Conservation (phyloP, 2,888 invertebrate genomes). For the Heliothis peltigera region DNA sequence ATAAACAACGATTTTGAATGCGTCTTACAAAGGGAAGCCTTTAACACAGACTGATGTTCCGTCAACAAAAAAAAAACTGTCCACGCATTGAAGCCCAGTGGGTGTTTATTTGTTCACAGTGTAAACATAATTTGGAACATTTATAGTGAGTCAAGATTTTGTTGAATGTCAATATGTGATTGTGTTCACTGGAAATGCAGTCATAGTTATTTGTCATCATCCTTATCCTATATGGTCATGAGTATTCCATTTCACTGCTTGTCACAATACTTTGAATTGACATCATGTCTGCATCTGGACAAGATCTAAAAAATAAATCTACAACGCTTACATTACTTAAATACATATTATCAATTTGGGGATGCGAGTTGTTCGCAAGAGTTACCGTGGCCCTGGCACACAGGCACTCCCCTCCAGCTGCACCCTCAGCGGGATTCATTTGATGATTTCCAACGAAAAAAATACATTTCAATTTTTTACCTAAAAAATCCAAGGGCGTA, state of each 20-base stretch:
- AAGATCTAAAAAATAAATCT: neutral
- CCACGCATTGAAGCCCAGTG: conserved; percentile 20
- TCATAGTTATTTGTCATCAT: conserved; percentile 11
- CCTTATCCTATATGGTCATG: too few species aligned
- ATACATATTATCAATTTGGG: too few species aligned
- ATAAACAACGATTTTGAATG: conserved; percentile 52
- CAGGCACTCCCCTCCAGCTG: too few species aligned
- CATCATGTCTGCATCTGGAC: neutral
- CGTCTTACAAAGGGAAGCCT: conserved; percentile 25
- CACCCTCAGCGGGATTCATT: too few species aligned
- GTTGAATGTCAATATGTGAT: conserved; percentile 14
- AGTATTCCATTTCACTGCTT: neutral
- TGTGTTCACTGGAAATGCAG: conserved; percentile 13
- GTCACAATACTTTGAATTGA: neutral
- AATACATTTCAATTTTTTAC: neutral
- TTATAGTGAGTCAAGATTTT: conserved; percentile 17
- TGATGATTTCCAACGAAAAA: too few species aligned
- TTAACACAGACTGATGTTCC: conserved; percentile 24
- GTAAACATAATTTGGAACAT: conserved; percentile 24
- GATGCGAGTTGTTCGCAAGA: too few species aligned
- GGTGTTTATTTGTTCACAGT: conserved; percentile 16
- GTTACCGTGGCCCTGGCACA: too few species aligned
- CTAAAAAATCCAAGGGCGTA: neutral
- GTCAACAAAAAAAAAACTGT: conserved; percentile 19
- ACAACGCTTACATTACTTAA: neutral